Conservation (phyloP, 2,888 invertebrate species). For the Cotesia congregata region DNA sequence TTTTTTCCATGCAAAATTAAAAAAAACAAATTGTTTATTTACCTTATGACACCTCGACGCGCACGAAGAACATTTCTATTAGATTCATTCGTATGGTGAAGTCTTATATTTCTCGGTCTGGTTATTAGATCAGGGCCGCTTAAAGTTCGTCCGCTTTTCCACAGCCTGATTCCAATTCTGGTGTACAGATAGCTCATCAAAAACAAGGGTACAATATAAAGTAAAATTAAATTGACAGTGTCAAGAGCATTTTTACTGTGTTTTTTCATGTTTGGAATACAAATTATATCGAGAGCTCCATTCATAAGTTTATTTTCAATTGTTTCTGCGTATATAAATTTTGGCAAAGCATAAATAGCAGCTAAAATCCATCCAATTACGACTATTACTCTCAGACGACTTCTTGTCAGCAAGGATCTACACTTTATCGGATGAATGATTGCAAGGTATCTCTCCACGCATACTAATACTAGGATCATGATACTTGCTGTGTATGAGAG, state of each 20-base stretch:
- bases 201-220: constrained; percentile 85
- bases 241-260: constrained; percentile 85
- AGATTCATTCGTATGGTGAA: constrained; percentile 77
- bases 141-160: constrained; percentile 75
- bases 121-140: constrained; percentile 54
- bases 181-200: constrained; percentile 81
- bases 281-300: constrained; percentile 78
- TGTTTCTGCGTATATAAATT: constrained; percentile 87
- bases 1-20: no score
- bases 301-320: constrained; percentile 76
- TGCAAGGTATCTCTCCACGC: constrained; percentile 88
- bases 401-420: constrained; percentile 85
- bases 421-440: constrained; percentile 88
- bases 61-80: constrained; percentile 85
- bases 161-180: constrained; percentile 86
- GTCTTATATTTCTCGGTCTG: constrained; percentile 51
- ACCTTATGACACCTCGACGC: constrained; percentile 83
- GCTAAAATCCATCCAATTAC: constrained; percentile 86
- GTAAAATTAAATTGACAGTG: constrained; percentile 84
- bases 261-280: constrained; percentile 81
- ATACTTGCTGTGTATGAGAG: constrained; percentile 92
- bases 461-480: constrained; percentile 89
- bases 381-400: constrained; percentile 83
- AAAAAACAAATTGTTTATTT: constrained; percentile 9
- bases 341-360: constrained; percentile 86